Conservation (phyloP, 2,888 invertebrate genomes). For the Aquatica leii region DNA sequence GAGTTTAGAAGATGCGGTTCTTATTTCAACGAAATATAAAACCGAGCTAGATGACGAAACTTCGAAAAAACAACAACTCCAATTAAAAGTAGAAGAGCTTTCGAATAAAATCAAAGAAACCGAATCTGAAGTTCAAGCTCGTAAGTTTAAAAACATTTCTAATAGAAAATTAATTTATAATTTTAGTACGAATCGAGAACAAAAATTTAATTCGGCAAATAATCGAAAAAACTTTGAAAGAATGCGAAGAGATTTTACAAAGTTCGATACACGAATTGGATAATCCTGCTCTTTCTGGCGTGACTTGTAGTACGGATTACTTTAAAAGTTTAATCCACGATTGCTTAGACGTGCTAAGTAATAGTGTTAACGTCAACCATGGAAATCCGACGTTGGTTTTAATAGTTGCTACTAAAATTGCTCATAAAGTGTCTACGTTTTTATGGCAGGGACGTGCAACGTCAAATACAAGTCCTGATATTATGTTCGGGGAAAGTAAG, state of each 20-base stretch:
- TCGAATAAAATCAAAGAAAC: conserved; percentile 51
- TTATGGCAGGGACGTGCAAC: conserved; percentile 80
- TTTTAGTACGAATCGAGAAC: conserved; percentile 47
- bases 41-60: conserved; percentile 71
- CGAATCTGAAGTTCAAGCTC: conserved; percentile 60
- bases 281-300: conserved; percentile 71
- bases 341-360: conserved; percentile 58
- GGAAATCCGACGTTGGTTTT: conserved; percentile 55
- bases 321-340: conserved; percentile 60
- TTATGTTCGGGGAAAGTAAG: conserved; percentile 71
- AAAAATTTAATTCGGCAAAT: conserved; percentile 49
- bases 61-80: conserved; percentile 71
- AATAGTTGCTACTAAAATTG: conserved; percentile 62
- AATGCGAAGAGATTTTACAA: conserved; percentile 54
- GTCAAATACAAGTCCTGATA: conserved; percentile 77
- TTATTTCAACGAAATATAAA: conserved; percentile 71
- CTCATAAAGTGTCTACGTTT: conserved; percentile 68
- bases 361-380: conserved; percentile 34
- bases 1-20: conserved; percentile 69
- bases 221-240: conserved; percentile 52
- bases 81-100: conserved; percentile 48
- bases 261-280: conserved; percentile 67
- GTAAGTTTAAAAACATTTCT: conserved; percentile 17
- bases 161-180: too few species aligned
- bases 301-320: conserved; percentile 72